These are phyloP conservation scores for Drosophila neocordata DNA, from an alignment of 1,140 invertebrate genomes.

Conservation along the genomic window DNA sequence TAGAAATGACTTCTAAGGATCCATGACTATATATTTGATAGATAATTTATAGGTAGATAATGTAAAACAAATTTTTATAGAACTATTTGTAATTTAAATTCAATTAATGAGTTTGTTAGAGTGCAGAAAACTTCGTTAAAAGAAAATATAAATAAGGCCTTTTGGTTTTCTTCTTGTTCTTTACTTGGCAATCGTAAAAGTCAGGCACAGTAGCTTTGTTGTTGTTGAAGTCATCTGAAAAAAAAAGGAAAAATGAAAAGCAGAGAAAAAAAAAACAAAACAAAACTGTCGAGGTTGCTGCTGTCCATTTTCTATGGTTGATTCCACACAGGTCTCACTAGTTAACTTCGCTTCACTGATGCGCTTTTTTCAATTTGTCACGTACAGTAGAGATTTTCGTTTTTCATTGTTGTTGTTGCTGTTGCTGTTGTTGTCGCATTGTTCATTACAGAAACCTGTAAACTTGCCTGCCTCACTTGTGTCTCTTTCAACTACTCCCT, in stretches of 20 bases:
- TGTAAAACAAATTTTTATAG: too few relatives aligned
- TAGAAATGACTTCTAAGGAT: too few relatives aligned
- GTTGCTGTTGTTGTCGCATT: conserved; percentile 2
- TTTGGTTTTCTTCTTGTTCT: conserved; percentile 17
- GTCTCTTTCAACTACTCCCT: too few relatives aligned
- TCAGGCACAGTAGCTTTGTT: conserved; percentile 63
- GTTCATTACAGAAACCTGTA: conserved; percentile 48
- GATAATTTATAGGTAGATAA: too few relatives aligned
- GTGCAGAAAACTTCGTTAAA: background rate
- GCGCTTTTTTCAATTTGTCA: conserved; percentile 82
- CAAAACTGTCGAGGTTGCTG: conserved; percentile 58
- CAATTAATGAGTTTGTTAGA: too few relatives aligned
- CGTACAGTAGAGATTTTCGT: conserved; percentile 69
- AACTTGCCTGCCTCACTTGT: too few relatives aligned
- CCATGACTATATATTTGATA: too few relatives aligned
- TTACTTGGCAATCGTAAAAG: conserved; percentile 67
- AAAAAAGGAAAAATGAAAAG: background rate
- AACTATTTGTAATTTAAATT: too few relatives aligned
- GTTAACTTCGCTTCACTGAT: conserved; percentile 81
- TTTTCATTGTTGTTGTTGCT: conserved; percentile 41
- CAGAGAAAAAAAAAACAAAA: background rate
- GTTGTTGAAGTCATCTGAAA: conserved; percentile 48
- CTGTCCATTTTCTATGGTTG: conserved; percentile 77
- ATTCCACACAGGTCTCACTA: conserved; percentile 80
- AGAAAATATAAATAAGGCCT: background rate